Base-by-base conservation (phyloP, 1,140 invertebrate species). In the Euborellia annulipes region DNA sequence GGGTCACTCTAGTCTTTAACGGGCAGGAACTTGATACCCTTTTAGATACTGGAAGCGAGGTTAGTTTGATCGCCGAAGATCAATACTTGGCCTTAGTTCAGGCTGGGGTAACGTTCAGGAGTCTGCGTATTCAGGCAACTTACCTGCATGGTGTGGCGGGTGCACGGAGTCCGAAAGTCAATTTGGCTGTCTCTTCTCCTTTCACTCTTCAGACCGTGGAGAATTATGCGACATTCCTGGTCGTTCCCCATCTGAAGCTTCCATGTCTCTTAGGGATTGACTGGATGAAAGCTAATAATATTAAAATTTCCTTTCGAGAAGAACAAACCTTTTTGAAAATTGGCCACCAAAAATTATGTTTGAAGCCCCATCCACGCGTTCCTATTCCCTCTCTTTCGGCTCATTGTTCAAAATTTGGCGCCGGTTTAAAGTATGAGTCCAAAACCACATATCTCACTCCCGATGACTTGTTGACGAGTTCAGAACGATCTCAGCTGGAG, bases 191-290 rank as follows among this genome's bases (percentile, higher is more conserved):
- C 18, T 9, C 23, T n/a, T 18, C 30, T n/a, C n/a, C 9, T 14
- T 21, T 43, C 16, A 32, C 11, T 3, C 16, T 22, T 17, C 4
- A 17, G 3, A 23, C 13, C 14, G 30, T 30, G 11, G 2, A 3
- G 2, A 43, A 14, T 14, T n/a, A 14, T 14, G 30, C 19, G 4
- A 16, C 14, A 6, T 20, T 18, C 14, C 22, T 42, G 8, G 17
- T 42, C 7, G 11, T 43, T 43, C 21, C 21, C 11, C 18, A 11
- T 13, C n/a, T 16, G 23, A 17, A 17, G 6, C 19, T 21, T 6
- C 6, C 4, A 21, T n/a, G 19, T 17, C 19, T 43, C 3, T 32
- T 43, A 8, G 42, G 42, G 13, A 43, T 32, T 38, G 42, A 43
- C 23, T 43, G 21, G 21, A 6, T 4, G 4, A n/a, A n/a, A 17